phyloP scores from a whole-genome alignment of 2,888 invertebrate genomes.

The Agriotes lineatus region DNA sequence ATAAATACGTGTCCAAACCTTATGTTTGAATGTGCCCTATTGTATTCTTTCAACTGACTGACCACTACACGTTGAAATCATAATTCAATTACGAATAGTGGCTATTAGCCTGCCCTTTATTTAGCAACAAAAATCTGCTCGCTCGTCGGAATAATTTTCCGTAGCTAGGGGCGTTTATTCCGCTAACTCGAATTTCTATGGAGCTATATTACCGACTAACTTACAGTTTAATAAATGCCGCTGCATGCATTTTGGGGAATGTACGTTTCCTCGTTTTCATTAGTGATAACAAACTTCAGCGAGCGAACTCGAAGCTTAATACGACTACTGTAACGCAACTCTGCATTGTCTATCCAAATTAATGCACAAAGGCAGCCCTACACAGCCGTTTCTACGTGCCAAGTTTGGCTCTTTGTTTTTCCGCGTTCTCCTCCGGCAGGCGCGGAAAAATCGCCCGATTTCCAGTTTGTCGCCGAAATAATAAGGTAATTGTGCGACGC shows the following conservation, averaged over 20 bases:
- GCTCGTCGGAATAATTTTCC: no score
- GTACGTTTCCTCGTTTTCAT: slow-evolving; percentile 31
- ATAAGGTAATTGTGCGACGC: not conserved
- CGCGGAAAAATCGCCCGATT: no score
- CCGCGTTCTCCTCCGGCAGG: not conserved
- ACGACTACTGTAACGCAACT: slow-evolving; percentile 26
- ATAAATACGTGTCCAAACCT: no score
- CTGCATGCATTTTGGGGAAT: slow-evolving; percentile 26
- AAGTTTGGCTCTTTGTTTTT: not conserved
- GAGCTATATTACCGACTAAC: not conserved
- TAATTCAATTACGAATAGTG: no score
- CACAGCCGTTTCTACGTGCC: slow-evolving; percentile 22
- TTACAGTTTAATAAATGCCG: slow-evolving; percentile 26
- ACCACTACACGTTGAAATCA: no score
- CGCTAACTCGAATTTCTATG: not conserved
- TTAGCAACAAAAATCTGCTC: no score
- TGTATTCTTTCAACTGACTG: no score
- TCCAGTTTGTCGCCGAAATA: no score
- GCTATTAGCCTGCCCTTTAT: no score
- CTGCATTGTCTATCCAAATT: slow-evolving; percentile 38
- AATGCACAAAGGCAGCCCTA: slow-evolving; percentile 33
- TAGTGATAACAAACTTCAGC: slow-evolving; percentile 36
- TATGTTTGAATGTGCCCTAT: no score
- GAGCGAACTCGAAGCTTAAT: slow-evolving; percentile 22
- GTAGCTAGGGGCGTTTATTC: not conserved